Conservation (phyloP, 1,140 invertebrate genomes). For the Euura lappo region DNA sequence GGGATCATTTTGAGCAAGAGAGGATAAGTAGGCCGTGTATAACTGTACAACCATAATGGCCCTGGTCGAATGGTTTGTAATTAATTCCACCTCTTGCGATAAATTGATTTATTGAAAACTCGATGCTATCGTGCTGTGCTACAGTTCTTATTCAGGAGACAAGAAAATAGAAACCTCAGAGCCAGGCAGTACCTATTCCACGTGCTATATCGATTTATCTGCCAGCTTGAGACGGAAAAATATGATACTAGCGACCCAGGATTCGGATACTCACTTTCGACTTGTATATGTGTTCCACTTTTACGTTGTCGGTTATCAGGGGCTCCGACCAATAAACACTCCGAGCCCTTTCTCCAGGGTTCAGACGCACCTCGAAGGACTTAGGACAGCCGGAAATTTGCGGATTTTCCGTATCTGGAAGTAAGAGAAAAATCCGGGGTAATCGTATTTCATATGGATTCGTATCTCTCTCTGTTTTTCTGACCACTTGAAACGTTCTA, state of each 20-base stretch:
- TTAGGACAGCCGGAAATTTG: constrained; percentile 67
- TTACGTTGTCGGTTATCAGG: constrained; percentile 69
- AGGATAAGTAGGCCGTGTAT: not conserved
- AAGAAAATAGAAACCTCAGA: not conserved
- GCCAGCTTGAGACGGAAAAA: too few relatives aligned
- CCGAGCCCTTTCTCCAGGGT: constrained; percentile 61
- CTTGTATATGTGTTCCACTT: constrained; percentile 65
- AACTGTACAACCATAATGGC: not conserved
- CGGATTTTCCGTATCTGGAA: constrained; percentile 65
- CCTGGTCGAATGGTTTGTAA: not conserved
- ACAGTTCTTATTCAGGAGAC: not conserved
- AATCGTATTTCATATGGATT: too few relatives aligned
- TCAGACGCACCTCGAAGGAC: constrained; percentile 67
- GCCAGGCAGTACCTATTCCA: too few relatives aligned
- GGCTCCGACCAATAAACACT: constrained; percentile 74
- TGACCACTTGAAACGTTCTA: too few relatives aligned
- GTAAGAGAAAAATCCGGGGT: not conserved
- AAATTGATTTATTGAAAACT: not conserved
- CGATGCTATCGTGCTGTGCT: not conserved
- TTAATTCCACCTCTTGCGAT: not conserved
- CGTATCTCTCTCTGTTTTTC: too few relatives aligned
- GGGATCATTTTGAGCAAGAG: not conserved
- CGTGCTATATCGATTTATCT: too few relatives aligned
- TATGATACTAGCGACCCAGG: not conserved
- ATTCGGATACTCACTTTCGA: constrained; percentile 62